These are phyloP conservation scores for Gorsachius magnificus DNA, from an alignment of 2,797 vertebrate species.

Conservation along the genomic window DNA sequence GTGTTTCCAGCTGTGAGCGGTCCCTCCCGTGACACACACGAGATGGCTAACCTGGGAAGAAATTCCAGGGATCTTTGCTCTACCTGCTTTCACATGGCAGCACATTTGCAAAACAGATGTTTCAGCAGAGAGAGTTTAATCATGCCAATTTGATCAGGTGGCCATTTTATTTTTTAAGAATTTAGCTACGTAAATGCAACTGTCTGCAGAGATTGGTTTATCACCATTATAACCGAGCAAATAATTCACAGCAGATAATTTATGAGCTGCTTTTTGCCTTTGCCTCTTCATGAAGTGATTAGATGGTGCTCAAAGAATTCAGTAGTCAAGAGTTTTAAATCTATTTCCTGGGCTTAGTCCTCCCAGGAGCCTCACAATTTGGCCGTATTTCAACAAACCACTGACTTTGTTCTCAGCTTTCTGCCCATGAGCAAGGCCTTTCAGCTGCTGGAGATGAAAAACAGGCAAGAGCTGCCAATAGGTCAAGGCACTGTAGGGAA, in stretches of 20 bases:
- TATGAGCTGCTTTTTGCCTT: not conserved
- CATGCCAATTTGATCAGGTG: not conserved
- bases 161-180: not conserved
- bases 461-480: not conserved
- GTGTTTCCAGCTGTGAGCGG: not conserved
- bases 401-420: not conserved
- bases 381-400: not conserved
- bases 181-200: not conserved
- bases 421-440: not conserved
- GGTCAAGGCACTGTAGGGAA: not conserved
- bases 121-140: not conserved
- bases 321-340: not conserved
- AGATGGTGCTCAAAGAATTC: not conserved
- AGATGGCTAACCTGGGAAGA: not conserved
- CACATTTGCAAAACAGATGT: rapidly evolving
- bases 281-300: not conserved
- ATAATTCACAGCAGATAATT: not conserved
- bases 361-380: not conserved
- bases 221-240: not conserved
- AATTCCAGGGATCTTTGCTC: not conserved
- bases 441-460: not conserved
- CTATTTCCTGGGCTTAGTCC: not conserved
- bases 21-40: not conserved
- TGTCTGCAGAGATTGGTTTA: not conserved
- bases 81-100: not conserved